These are phyloP conservation scores for Cheilosia vernalis DNA, from an alignment of 2,888 invertebrate species.

Conservation along the genomic window DNA sequence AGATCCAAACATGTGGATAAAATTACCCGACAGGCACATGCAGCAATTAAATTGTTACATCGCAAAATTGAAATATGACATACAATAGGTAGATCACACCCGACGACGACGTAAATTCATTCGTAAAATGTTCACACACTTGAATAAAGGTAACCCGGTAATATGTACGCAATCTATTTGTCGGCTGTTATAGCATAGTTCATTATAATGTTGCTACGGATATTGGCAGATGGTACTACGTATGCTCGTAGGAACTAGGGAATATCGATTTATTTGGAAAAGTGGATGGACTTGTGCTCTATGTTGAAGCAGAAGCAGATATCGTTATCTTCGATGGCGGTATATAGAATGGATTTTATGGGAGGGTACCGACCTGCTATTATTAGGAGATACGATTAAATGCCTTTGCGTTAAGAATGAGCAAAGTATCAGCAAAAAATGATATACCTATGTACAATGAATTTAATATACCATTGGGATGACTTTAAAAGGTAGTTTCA, in stretches of 20 bases:
- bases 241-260: too few species aligned
- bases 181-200: constrained; percentile 32
- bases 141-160: constrained; percentile 14
- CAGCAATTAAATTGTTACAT: constrained; percentile 19
- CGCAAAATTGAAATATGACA: constrained; percentile 35
- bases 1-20: constrained; percentile 25
- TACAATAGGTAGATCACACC: constrained; percentile 5
- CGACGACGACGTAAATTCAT: constrained; percentile 2
- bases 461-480: not conserved
- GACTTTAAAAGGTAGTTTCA: too few species aligned
- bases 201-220: constrained; percentile 18
- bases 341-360: not conserved
- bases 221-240: constrained; percentile 7
- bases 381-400: too few species aligned
- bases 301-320: not conserved
- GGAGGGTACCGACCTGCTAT: not conserved
- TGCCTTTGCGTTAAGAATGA: too few species aligned
- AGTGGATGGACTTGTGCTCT: constrained; percentile 1
- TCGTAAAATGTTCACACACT: constrained; percentile 32
- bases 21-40: constrained; percentile 19
- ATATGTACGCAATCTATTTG: constrained; percentile 44
- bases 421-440: too few species aligned
- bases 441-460: too few species aligned
- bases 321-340: not conserved
- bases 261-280: constrained; percentile 8